Evolutionary conservation across 2,888 invertebrate genomes (phyloP).

Genomic region (Quadriops clusia): DNA sequence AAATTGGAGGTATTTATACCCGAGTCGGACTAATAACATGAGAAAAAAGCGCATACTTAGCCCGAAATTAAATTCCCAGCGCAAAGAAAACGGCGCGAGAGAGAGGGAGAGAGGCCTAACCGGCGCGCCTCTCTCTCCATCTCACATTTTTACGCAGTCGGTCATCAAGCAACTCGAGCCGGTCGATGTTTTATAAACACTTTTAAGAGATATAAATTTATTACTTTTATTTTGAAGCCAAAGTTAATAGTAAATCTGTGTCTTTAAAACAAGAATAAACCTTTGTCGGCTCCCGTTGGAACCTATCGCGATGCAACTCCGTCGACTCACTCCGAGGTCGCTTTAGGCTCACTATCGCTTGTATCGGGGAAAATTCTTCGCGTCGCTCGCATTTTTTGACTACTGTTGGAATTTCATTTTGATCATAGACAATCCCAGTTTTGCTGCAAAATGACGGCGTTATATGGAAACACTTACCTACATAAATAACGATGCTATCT

Average conservation of each 20-base stretch:
- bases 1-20: too few species aligned
- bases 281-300: constrained; percentile 31
- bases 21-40: too few species aligned
- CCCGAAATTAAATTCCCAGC: too few species aligned
- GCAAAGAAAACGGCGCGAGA: too few species aligned
- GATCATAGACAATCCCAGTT: constrained; percentile 21
- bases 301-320: constrained; percentile 14
- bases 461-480: constrained; percentile 15
- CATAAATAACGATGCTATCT: too few species aligned
- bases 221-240: constrained; percentile 33
- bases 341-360: constrained; percentile 24
- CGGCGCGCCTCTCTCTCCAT: too few species aligned
- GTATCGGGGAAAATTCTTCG: constrained; percentile 26
- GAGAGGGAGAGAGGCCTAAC: too few species aligned
- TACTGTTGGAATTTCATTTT: constrained; percentile 36
- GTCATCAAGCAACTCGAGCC: too few species aligned
- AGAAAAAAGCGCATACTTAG: too few species aligned
- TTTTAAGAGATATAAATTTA: constrained; percentile 34
- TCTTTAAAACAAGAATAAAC: constrained; percentile 30
- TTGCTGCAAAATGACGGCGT: constrained; percentile 5
- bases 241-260: constrained; percentile 36
- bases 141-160: too few species aligned
- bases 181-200: constrained; percentile 34
- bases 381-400: constrained; percentile 33
- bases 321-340: constrained; percentile 9